These are phyloP conservation scores for Drosophila pallidifrons DNA, from an alignment of 1,140 invertebrate species.

Conservation along the genomic window DNA sequence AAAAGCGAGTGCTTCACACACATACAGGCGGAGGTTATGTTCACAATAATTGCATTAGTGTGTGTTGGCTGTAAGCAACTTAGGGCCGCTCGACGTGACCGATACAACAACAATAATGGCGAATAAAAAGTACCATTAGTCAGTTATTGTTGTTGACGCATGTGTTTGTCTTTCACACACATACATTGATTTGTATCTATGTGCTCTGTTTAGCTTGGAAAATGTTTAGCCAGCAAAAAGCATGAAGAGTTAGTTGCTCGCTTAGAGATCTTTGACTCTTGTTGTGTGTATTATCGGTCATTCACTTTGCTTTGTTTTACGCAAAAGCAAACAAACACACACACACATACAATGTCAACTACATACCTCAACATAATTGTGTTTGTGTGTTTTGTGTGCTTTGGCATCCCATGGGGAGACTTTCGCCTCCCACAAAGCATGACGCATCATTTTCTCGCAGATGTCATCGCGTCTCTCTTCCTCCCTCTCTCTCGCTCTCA, in stretches of 20 bases:
- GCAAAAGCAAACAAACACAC: conserved; percentile 6
- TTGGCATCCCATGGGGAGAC: conserved; percentile 35
- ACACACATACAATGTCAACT: neutral
- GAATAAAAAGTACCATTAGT: conserved; percentile 17
- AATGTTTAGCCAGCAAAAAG: conserved; percentile 13
- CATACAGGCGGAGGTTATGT: conserved; percentile 7
- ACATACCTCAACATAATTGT: conserved; percentile 65
- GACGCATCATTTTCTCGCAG: conserved; percentile 66
- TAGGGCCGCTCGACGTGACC: conserved; percentile 35
- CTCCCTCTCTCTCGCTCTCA: too few species aligned
- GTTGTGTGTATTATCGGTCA: conserved; percentile 50
- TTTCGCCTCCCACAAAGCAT: conserved; percentile 53
- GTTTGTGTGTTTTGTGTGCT: conserved; percentile 25
- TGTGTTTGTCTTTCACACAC: neutral
- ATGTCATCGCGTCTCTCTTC: conserved; percentile 44
- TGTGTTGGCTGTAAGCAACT: conserved; percentile 27
- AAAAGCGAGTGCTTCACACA: conserved; percentile 10
- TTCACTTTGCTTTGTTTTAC: conserved; percentile 69
- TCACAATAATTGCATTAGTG: conserved; percentile 21
- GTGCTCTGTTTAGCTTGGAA: conserved; percentile 26
- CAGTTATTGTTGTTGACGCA: conserved; percentile 22
- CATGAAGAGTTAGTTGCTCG: conserved; percentile 5
- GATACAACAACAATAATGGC: conserved; percentile 10
- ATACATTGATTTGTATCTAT: conserved; percentile 13
- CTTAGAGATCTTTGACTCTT: conserved; percentile 60